Evolutionary conservation across 2,797 vertebrate genomes (phyloP).

Genomic region (Brachymystax lenok): DNA sequence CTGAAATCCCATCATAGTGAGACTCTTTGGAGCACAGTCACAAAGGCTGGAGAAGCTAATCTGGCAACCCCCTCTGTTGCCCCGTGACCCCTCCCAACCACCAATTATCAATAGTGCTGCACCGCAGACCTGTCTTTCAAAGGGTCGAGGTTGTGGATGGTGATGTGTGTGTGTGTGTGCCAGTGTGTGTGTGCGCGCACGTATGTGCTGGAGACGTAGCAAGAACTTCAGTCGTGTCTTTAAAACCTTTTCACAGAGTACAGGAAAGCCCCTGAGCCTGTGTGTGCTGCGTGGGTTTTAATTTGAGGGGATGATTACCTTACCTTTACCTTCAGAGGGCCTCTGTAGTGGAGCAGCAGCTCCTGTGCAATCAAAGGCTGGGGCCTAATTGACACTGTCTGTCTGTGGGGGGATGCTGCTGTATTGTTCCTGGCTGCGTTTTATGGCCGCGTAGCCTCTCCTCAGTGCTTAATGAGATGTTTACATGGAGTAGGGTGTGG

Average conservation of each 20-base stretch:
- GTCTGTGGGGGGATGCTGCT: background rate
- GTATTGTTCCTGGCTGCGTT: constrained; percentile 40
- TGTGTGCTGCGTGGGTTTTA: constrained; percentile 52
- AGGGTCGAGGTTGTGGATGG: background rate
- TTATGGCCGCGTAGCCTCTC: constrained; percentile 20
- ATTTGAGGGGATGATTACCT: constrained; percentile 48
- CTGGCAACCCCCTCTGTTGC: constrained; percentile 1
- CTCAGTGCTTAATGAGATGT: constrained; percentile 60
- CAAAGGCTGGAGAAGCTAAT: constrained; percentile 15
- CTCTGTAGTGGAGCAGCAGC: constrained; percentile 37
- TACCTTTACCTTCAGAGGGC: constrained; percentile 58
- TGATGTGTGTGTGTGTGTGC: background rate
- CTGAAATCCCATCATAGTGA: constrained; percentile 35
- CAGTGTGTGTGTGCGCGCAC: background rate
- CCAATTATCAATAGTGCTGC: constrained; percentile 6
- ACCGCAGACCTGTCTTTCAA: constrained; percentile 14
- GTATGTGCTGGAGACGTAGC: constrained; percentile 15
- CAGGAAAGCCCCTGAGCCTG: constrained; percentile 37
- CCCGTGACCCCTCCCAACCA: constrained; percentile 12
- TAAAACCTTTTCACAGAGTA: constrained; percentile 38
- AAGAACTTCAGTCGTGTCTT: constrained; percentile 16
- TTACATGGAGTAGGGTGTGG: constrained; percentile 65
- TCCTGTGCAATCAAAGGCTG: constrained; percentile 34
- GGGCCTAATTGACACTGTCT: constrained; percentile 52
- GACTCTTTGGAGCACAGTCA: constrained; percentile 14